Conservation (phyloP, 2,797 vertebrate species). For the Balearica regulorum region DNA sequence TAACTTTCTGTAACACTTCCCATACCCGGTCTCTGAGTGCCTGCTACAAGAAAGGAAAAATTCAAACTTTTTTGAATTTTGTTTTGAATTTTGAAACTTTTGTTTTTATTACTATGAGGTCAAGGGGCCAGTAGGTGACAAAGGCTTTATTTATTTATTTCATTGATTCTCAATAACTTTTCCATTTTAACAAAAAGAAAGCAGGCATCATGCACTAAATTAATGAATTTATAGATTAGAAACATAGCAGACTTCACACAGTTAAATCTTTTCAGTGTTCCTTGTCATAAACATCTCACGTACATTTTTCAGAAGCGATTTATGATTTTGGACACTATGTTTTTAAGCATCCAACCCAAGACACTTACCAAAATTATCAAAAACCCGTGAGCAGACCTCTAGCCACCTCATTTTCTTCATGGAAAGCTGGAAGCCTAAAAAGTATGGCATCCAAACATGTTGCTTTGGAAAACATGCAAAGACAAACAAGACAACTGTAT, state of each 20-base stretch:
- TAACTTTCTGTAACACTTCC: neutral
- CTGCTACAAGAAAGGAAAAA: neutral
- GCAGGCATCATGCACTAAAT: neutral
- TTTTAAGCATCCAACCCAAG: neutral
- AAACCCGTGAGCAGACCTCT: neutral
- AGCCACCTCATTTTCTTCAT: neutral
- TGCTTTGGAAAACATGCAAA: neutral
- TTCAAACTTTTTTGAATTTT: too few relatives aligned
- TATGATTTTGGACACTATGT: neutral
- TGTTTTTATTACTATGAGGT: neutral
- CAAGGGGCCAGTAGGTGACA: neutral
- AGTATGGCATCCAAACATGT: neutral
- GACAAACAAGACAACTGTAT: neutral
- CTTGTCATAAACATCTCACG: neutral
- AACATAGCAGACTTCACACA: rapidly evolving
- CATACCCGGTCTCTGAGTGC: neutral
- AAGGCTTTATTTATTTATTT: neutral
- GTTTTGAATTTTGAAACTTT: too few relatives aligned
- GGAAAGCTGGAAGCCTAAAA: neutral
- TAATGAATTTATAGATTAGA: neutral
- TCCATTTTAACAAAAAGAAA: neutral
- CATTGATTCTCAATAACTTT: neutral
- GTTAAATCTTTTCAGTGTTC: neutral
- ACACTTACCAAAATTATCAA: neutral
- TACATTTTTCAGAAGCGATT: neutral